phyloP scores from a whole-genome alignment of 2,797 vertebrate genomes.

The Falco columbarius region DNA sequence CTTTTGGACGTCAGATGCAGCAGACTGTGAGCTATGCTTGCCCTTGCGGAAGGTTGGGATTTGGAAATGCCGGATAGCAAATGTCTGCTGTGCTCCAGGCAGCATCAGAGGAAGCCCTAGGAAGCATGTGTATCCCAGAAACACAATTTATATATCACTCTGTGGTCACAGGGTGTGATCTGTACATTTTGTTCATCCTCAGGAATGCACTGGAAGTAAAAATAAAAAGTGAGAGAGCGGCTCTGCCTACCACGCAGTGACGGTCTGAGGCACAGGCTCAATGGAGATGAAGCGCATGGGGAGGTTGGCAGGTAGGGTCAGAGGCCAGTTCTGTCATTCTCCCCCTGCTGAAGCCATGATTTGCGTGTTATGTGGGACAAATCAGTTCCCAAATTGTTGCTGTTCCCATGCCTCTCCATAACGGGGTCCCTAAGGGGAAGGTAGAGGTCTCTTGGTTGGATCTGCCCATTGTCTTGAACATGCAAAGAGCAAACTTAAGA shows the following conservation, averaged over 20 bases:
- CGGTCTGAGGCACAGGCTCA: fast-evolving
- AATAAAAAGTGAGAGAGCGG: not conserved
- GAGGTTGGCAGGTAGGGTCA: not conserved
- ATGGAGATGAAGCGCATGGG: not conserved
- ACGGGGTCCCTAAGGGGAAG: not conserved
- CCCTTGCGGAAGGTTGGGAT: not conserved
- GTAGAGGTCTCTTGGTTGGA: not conserved
- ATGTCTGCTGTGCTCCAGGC: not conserved
- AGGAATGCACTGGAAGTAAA: not conserved
- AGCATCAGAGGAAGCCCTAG: not conserved
- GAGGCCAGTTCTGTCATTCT: not conserved
- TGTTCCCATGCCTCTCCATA: not conserved
- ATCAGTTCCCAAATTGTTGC: not conserved
- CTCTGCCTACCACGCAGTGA: not conserved
- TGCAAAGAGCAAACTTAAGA: not conserved
- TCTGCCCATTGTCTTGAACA: not conserved
- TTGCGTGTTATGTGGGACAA: not conserved
- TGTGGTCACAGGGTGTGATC: not conserved
- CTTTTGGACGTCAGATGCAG: not conserved
- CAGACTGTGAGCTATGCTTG: not conserved
- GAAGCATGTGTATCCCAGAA: not conserved
- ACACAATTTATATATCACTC: not conserved
- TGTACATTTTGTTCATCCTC: not conserved
- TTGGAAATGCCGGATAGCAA: not conserved
- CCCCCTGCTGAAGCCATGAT: not conserved